These are phyloP conservation scores for Eunapius fragilis DNA, from an alignment of 37 sponge, comb jelly and placozoan genomes.

Conservation along the genomic window DNA sequence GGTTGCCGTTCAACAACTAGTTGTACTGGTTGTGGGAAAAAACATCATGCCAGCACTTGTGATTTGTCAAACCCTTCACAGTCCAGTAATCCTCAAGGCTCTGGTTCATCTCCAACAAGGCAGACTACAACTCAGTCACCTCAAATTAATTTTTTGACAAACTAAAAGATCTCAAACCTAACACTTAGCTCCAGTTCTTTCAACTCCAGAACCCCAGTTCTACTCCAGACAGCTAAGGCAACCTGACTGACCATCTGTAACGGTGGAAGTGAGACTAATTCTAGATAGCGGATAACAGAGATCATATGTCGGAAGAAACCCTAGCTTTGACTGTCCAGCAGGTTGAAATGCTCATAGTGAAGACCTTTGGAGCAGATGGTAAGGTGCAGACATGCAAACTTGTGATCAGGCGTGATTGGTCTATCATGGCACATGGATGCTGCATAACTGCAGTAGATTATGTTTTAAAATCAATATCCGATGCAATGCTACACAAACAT, in stretches of 20 bases:
- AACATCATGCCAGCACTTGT: slow-evolving; percentile 31
- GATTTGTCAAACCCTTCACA: neutral
- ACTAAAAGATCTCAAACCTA: neutral
- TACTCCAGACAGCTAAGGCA: slow-evolving; percentile 41
- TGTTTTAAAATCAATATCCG: too few species aligned
- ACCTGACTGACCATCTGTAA: neutral
- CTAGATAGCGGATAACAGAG: slow-evolving; percentile 15
- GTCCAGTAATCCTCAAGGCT: neutral
- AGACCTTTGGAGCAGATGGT: slow-evolving; percentile 17
- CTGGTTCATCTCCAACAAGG: neutral
- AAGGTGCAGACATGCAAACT: neutral
- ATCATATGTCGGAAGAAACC: neutral
- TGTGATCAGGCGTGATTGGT: neutral
- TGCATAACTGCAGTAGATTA: too few species aligned
- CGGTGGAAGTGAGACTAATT: slow-evolving; percentile 6
- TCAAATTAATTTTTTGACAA: neutral
- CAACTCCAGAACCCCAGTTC: neutral
- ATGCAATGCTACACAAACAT: too few species aligned
- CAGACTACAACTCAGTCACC: neutral
- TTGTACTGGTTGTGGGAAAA: slow-evolving; percentile 11
- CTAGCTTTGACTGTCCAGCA: neutral
- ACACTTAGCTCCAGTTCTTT: neutral
- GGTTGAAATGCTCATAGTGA: neutral
- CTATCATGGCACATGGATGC: neutral
- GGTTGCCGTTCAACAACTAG: slow-evolving; percentile 17